Base-by-base conservation (phyloP, 1,140 invertebrate species). In the Brachionus koreanus region DNA sequence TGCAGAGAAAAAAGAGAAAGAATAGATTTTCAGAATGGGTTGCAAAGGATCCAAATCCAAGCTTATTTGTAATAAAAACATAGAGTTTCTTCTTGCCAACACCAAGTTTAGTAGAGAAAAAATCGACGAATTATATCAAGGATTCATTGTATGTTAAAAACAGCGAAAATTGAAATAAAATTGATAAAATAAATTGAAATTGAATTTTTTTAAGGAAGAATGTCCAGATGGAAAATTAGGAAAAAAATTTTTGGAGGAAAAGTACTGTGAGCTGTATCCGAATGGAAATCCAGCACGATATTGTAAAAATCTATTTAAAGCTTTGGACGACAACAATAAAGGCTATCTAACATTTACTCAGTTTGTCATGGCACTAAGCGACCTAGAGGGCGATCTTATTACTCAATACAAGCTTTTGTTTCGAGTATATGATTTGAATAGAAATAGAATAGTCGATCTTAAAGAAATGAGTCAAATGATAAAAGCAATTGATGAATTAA, bases 151-250 rank as follows among this genome's bases (percentile, higher is more conserved):
- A 63, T 6, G 25, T 63, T 42, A 6, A 3, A 39, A 42, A 42
- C 12, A 42, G 5, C 23, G 16, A 16, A 57, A 57, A 57, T n/a
- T n/a, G n/a, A n/a, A n/a, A n/a, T n/a, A n/a, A n/a, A n/a, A n/a
- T n/a, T n/a, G n/a, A n/a, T n/a, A n/a, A n/a, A n/a, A n/a, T n/a
- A n/a, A n/a, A n/a, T n/a, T n/a, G n/a, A n/a, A n/a, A n/a, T n/a
- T n/a, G n/a, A n/a, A n/a, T 69, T 19, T 37, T 69, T 2, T 69
- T 69, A 39, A 74, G 69, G 42, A 74, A 46, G 69, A 74, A 74
- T 74, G 69, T 74, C 69, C 39, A 12, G 25, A 74, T 74, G 69
- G 39, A 49, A 74, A 74, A 74, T 74, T 74, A 25, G 43, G 39
- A 23, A 74, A 74, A 46, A 43, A 43, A 74, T 43, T 46, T 29